Evolutionary conservation across 2,113 vertebrate species (phyloP), one percentile per base, ranked within the genome.

Genomic region (Odocoileus hemionus): DNA sequence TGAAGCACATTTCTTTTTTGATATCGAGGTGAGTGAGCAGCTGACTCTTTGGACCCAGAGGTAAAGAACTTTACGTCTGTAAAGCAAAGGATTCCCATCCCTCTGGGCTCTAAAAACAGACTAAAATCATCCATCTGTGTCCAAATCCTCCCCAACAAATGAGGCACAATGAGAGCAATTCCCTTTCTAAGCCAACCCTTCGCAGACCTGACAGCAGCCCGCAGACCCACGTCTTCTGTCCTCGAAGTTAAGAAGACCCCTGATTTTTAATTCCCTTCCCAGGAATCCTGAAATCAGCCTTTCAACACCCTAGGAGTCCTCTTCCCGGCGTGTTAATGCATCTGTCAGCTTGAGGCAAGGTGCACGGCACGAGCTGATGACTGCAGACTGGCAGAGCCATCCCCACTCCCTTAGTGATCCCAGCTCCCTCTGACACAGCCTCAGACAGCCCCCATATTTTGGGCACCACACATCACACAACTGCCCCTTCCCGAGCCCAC

Each of bases 341-440:
- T 33, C 80, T 74, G 17, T 12, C 23, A n/a, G 54, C 74, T 33
- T 21, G 36, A 61, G 36, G 36, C 1, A 25, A 16, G 36, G 55
- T 3, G 14, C 11, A 45, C 7, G 12, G 64, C 25, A 45, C 10
- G 12, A 12, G 64, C 36, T 15, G 43, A 52, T 1, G 55, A 21
- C 70, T 0, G 0, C 6, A 7, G 36, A 23, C 10, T 1, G 17
- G 58, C 15, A 58, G 11, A n/a, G 7, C 47, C 57, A 9, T 9
- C n/a, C 36, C 70, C 28, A 5, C 50, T 28, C 12, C 50, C 28
- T 16, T 39, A 16, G 6, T 16, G 52, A 11, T 2, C 52, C 39
- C 3, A 12, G 6, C 11, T 30, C 6, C 54, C 47, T 23, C 33
- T 13, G 12, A 39, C 11, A 4, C 1, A 2, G 2, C 6, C 67